Evolutionary conservation across 2,797 vertebrate genomes (phyloP).

Genomic region (Brachyrhaphis roseni): DNA sequence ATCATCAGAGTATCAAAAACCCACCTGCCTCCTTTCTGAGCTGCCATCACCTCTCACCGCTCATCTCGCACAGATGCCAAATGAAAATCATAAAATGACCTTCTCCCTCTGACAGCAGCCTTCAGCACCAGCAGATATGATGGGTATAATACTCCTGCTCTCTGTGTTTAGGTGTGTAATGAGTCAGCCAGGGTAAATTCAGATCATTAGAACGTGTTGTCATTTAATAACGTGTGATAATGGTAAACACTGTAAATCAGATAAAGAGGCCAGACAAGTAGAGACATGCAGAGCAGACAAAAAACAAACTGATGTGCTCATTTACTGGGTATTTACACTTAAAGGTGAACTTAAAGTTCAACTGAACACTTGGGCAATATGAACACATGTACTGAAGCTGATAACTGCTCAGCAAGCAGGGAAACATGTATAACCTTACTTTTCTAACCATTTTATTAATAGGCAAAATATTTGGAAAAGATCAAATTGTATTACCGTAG

Average conservation of each 20-base stretch:
- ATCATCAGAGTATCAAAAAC: slow-evolving; percentile 15
- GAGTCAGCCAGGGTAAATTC: slow-evolving; percentile 32
- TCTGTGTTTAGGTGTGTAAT: slow-evolving; percentile 31
- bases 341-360: slow-evolving; percentile 11
- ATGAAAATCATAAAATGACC: slow-evolving; percentile 58
- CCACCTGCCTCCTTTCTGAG: slow-evolving; percentile 35
- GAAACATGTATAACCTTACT: neutral
- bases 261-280: slow-evolving; percentile 39
- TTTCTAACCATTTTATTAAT: neutral
- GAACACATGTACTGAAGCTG: neutral
- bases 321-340: slow-evolving; percentile 15
- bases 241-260: slow-evolving; percentile 38
- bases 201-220: slow-evolving; percentile 57
- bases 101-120: slow-evolving; percentile 68
- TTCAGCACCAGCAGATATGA: slow-evolving; percentile 73
- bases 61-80: slow-evolving; percentile 32
- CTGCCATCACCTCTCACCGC: slow-evolving; percentile 59
- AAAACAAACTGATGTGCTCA: slow-evolving; percentile 4
- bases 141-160: slow-evolving; percentile 45
- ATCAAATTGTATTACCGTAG: neutral
- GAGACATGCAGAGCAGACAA: slow-evolving; percentile 56
- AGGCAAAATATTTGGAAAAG: neutral
- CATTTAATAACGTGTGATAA: slow-evolving; percentile 55
- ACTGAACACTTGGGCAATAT: neutral
- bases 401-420: neutral